Base-by-base conservation (phyloP, 2,113 vertebrate genomes). In the Rhea pennata region DNA sequence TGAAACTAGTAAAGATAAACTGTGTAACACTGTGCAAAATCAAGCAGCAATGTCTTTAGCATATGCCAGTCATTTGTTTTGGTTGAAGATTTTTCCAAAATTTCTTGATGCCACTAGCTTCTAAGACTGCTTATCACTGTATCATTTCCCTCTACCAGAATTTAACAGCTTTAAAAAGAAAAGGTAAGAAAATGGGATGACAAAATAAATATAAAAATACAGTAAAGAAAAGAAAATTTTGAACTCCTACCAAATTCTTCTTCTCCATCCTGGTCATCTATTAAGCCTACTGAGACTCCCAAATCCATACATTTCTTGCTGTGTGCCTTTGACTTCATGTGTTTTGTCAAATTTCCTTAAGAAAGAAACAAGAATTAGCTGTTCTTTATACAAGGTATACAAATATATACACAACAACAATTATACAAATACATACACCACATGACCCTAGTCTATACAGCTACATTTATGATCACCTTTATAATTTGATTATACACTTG, bases 301-400 rank as follows among this genome's bases (percentile, higher is more conserved):
- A 99, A 98, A 98, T 99, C 99, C 98, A 99, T 97, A 98, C 99
- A 99, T 85, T 99, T 99, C 98, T 99, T 99, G 97, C 99, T 99
- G 97, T 99, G 99, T 93, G 99, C 99, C 98, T 99, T 99, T 97
- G 99, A 99, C 95, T 99, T 99, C 99, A 99, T 99, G 97, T 99
- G 99, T 96, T 99, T 99, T 96, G 99, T 99, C 98, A 99, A 98
- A 96, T 99, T 99, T 96, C 99, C 99, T 99, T 90, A 94, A 96
- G 87, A 76, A 85, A 97, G 95, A 51, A 82, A 51, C 6, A 71
- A 50, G 62, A 36, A 44, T 36, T 19, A 85, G 56, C 12, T 78
- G 44, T 40, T 88, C 75, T 87, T 82, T 72, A 58, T 2, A 74
- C 11, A 64, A 48, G 59, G 16, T 42, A 74, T 42, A 51, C 19